Base-by-base conservation (phyloP, 1,140 invertebrate genomes). In the Hydropsyche tenuis region DNA sequence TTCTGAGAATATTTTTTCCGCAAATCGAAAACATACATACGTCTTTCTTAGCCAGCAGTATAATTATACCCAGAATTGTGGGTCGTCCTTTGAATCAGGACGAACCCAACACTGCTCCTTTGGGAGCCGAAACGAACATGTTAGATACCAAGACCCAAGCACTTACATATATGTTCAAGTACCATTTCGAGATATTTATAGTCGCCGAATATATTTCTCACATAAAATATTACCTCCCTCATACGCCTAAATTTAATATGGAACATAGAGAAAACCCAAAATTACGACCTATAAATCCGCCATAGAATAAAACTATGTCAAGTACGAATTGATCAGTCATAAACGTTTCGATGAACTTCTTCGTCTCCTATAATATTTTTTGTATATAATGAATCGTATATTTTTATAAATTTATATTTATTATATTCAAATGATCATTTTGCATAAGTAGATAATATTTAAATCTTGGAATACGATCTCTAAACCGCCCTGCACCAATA, bases 51-150 rank as follows among this genome's bases (percentile, higher is more conserved):
- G 1, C 7, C 20, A 53, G 16, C 1, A 53, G 9, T 53, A 18
- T 53, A 53, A 5, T 18, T 5, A 11, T 53, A 53, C 1, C 6
- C 0, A 53, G 9, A 53, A 37, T 9, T 37, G 30, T 37, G 9
- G 48, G 48, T 53, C 48, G 48, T 53, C 48, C 16, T 20, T 53
- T 20, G 48, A 53, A 53, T 53, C 48, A 53, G n/a, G 20, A 20
- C 20, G 5, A 53, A 53, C 48, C 48, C 48, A 18, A 18, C 48
- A 53, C n/a, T 18, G 48, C 48, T 53, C 48, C 48, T 53, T 18
- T 18, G 48, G 48, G 48, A 53, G 1, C 9, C 16, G 9, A 53
- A 37, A 37, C 48, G 16, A 53, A 53, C 20, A 53, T 53, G 48
- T 11, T 16, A 53, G 48, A 53, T 16, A 53, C 20, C 30, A 37